A percentile compares a stretch with the other conserved stretches of the same genome.
Conservation (phyloP, 2,888 invertebrate species). For the Eupithecia pulchellata region DNA sequence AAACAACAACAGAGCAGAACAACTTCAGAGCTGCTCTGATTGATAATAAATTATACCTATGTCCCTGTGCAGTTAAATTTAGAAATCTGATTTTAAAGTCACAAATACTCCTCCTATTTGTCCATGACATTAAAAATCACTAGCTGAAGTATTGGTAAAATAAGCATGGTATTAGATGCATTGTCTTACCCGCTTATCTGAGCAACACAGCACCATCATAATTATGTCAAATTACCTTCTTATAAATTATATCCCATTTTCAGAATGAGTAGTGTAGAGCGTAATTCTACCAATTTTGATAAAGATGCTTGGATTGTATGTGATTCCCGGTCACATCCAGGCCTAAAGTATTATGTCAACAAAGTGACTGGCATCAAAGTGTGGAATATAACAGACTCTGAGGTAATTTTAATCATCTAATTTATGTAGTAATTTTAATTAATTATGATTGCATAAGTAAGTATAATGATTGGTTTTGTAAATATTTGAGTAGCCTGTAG, state of each 20-base stretch:
- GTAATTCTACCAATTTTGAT: neutral
- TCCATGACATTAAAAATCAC: no score
- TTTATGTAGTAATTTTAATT: neutral
- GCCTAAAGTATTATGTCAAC: conserved; percentile 70
- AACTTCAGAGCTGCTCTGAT: no score
- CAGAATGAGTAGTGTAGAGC: conserved; percentile 25
- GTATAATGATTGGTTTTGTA: neutral
- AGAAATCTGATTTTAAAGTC: no score
- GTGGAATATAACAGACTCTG: conserved; percentile 68
- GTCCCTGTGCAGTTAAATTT: no score
- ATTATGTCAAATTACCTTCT: neutral
- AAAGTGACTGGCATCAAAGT: conserved; percentile 65
- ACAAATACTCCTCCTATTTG: no score
- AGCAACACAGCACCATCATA: no score
- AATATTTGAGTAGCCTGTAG: neutral
- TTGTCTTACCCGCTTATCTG: no score
- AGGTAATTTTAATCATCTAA: conserved; percentile 53
- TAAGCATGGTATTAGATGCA: no score
- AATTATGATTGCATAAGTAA: neutral
- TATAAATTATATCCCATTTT: conserved; percentile 5
- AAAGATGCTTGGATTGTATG: conserved; percentile 64
- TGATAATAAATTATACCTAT: no score
- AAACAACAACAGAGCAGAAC: no score
- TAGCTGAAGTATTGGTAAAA: no score
- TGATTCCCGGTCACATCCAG: conserved; percentile 64